phyloP scores from a whole-genome alignment of 2,113 vertebrate genomes.

The Mus pahari region DNA sequence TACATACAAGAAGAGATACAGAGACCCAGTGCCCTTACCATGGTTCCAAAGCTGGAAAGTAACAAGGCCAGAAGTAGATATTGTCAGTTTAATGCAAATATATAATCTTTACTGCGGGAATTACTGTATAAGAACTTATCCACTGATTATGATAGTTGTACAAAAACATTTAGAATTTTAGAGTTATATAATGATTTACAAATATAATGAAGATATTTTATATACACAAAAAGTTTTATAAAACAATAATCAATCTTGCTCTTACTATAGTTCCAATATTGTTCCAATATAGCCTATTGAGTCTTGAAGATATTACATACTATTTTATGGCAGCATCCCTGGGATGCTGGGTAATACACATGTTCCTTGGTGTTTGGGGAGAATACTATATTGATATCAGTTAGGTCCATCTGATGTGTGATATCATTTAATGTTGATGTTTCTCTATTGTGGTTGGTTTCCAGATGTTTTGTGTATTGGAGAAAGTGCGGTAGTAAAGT shows the following conservation, averaged over 20 bases:
- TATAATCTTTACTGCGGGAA: background rate
- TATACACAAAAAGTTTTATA: background rate
- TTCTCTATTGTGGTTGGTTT: background rate
- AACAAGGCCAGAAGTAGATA: background rate
- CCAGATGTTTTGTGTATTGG: background rate
- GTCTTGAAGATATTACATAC: background rate
- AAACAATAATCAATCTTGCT: background rate
- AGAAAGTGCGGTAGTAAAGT: background rate
- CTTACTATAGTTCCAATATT: background rate
- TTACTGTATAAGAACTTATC: background rate
- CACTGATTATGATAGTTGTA: background rate
- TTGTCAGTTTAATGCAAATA: background rate
- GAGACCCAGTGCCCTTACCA: background rate
- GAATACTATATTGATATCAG: background rate
- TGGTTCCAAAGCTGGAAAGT: background rate
- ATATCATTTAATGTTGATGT: background rate
- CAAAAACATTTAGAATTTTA: background rate
- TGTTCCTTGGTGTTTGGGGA: background rate
- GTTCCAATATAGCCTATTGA: background rate
- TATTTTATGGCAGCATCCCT: background rate
- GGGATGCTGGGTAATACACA: background rate
- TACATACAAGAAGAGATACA: background rate
- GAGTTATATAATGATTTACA: background rate
- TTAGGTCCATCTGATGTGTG: too few relatives aligned
- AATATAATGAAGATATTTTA: background rate